Evolutionary conservation across 1,140 invertebrate genomes (phyloP).

Genomic region (Drosophila nikananu): DNA sequence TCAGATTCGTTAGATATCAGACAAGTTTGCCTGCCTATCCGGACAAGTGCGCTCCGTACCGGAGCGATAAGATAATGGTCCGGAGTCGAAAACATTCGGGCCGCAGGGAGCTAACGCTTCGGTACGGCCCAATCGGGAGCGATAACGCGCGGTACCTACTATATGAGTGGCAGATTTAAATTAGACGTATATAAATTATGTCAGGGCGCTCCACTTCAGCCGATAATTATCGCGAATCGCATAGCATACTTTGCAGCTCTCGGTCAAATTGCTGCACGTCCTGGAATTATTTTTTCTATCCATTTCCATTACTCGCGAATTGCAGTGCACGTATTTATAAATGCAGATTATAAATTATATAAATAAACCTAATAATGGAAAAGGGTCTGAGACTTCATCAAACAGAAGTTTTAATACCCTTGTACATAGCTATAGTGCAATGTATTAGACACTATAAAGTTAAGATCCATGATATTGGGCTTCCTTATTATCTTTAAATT

Average conservation of each 20-base stretch:
- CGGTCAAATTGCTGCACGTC: constrained; percentile 18
- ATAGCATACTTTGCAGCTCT: constrained; percentile 41
- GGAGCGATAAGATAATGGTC: constrained; percentile 43
- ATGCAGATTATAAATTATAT: constrained; percentile 8
- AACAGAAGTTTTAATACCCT: not conserved
- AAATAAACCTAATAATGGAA: not conserved
- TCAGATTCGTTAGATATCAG: constrained; percentile 43
- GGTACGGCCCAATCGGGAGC: constrained; percentile 14
- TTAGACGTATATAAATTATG: constrained; percentile 45
- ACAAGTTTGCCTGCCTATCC: constrained; percentile 49
- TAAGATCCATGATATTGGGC: no score
- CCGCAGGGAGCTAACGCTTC: constrained; percentile 30
- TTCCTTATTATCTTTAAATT: not conserved
- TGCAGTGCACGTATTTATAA: constrained; percentile 11
- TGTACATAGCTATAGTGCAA: not conserved
- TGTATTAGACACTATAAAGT: not conserved
- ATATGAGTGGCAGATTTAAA: constrained; percentile 42
- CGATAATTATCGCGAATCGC: constrained; percentile 12
- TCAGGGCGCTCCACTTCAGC: constrained; percentile 21
- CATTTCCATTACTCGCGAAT: not conserved
- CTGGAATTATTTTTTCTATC: constrained; percentile 3
- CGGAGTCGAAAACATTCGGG: constrained; percentile 36
- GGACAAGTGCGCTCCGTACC: constrained; percentile 45
- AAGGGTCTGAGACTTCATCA: not conserved
- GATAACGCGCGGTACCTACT: constrained; percentile 7